Percentiles rank a stretch among this genome's conserved stretches.
These are phyloP conservation scores for Ascaphus truei DNA, from an alignment of 2,113 vertebrate species.

Conservation along the genomic window DNA sequence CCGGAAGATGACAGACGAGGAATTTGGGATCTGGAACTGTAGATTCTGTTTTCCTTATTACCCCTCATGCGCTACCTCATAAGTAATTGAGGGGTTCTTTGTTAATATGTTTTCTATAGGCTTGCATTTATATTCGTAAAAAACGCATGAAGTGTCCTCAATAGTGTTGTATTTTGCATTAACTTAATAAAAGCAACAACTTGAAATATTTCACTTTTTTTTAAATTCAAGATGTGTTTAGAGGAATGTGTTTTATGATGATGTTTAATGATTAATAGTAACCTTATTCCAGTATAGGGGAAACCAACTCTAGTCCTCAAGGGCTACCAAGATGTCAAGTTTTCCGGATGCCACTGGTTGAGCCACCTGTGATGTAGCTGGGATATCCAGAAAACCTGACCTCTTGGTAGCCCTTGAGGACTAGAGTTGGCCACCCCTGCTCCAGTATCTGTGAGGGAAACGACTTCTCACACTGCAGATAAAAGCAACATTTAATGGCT, in stretches of 20 bases:
- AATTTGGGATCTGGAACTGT: not conserved
- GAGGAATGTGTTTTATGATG: not conserved
- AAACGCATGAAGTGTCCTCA: constrained; percentile 65
- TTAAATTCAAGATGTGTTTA: constrained; percentile 19
- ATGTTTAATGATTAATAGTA: not conserved
- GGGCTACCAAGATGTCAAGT: too few relatives aligned
- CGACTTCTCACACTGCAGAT: not conserved
- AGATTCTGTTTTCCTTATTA: constrained; percentile 49
- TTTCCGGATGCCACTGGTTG: too few relatives aligned
- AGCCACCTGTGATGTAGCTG: too few relatives aligned
- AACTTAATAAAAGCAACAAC: constrained; percentile 67
- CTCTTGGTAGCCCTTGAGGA: too few relatives aligned
- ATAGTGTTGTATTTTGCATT: constrained; percentile 64
- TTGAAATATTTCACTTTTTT: constrained; percentile 44
- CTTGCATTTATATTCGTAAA: constrained; percentile 58
- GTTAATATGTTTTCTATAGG: constrained; percentile 54
- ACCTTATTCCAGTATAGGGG: too few relatives aligned
- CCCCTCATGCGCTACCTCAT: constrained; percentile 69
- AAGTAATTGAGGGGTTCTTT: constrained; percentile 62
- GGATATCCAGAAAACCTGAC: too few relatives aligned
- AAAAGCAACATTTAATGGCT: not conserved
- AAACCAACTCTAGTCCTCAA: too few relatives aligned
- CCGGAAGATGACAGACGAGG: too few relatives aligned
- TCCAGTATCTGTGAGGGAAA: not conserved
- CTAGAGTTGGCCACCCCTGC: too few relatives aligned